phyloP scores from a whole-genome alignment of 2,888 invertebrate genomes.

The Metellina segmentata region DNA sequence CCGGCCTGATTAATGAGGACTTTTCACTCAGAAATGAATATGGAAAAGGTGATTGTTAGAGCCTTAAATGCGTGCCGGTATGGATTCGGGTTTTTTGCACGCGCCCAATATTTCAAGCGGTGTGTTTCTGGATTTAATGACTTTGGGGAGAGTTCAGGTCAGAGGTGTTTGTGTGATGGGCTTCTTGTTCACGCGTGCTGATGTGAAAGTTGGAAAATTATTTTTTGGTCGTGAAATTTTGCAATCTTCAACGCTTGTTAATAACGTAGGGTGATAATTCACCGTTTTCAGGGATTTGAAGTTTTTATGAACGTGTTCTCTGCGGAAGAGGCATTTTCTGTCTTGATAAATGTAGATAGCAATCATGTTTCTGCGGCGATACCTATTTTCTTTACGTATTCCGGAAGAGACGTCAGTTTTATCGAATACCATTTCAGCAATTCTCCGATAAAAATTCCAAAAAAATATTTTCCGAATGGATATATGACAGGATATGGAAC shows the following conservation, averaged over 20 bases:
- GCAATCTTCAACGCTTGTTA: background rate
- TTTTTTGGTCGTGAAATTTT: background rate
- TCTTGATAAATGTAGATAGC: no score
- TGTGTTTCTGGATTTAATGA: constrained; percentile 2
- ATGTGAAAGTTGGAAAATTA: background rate
- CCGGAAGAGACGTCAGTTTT: no score
- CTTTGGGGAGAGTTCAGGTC: background rate
- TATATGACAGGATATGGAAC: no score
- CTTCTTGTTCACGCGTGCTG: background rate
- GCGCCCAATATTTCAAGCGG: constrained; percentile 16
- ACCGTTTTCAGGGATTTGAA: no score
- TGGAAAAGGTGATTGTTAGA: constrained; percentile 38
- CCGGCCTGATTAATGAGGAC: constrained; percentile 56
- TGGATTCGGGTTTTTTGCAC: background rate
- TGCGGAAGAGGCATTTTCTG: no score
- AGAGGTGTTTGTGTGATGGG: background rate
- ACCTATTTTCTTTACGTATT: no score
- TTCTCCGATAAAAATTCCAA: no score
- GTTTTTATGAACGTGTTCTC: no score
- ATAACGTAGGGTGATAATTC: background rate
- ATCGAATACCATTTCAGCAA: no score
- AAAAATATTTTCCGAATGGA: no score
- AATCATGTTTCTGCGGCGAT: no score
- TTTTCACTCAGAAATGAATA: constrained; percentile 44
- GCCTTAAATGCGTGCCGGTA: constrained; percentile 3